Base-by-base conservation (phyloP, 2,888 invertebrate species). In the Mellilla xanthometata region DNA sequence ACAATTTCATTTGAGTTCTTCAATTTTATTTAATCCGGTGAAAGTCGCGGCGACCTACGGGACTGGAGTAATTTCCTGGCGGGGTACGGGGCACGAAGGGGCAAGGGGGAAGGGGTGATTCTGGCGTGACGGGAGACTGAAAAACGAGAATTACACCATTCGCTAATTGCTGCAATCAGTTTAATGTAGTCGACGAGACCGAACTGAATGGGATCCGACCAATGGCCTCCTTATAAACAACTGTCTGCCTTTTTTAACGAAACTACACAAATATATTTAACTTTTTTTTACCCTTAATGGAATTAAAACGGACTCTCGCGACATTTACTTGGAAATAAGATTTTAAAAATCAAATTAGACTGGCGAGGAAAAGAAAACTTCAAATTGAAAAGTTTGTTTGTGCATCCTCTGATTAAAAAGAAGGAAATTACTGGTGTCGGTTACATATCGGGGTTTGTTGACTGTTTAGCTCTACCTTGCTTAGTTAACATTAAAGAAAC, bases 101-200 rank as follows among this genome's bases (percentile, higher is more conserved):
- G 60, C 56, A 54, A 60, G 57, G 59, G 72, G 60, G 76, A 67
- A 59, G 32, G 29, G 33, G 10, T 29, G 33, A n/a, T n/a, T n/a
- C 33, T 48, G 41, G 36, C 30, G 47, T 48, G 47, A 48, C 41
- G 41, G 47, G 47, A 48, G 75, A 72, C 75, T 83, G 83, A 85
- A 83, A 83, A 85, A 85, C 82, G 86, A 81, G 84, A 82, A 85
- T 83, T 84, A 84, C 85, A 83, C 82, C 86, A 85, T 83, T 81
- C 86, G 73, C 85, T 88, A 88, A 88, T 88, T 88, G 82, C 84
- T 76, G 86, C 85, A 87, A 88, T 88, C 86, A 86, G 80, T 86
- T 81, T 86, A 86, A 88, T 88, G 87, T 87, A 86, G 84, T 85
- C 84, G 81, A 75, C 82, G 76, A 78, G 77, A 76, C 79, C 72